Base-by-base conservation (phyloP, 1,140 invertebrate species). In the Heterodera carotae region DNA sequence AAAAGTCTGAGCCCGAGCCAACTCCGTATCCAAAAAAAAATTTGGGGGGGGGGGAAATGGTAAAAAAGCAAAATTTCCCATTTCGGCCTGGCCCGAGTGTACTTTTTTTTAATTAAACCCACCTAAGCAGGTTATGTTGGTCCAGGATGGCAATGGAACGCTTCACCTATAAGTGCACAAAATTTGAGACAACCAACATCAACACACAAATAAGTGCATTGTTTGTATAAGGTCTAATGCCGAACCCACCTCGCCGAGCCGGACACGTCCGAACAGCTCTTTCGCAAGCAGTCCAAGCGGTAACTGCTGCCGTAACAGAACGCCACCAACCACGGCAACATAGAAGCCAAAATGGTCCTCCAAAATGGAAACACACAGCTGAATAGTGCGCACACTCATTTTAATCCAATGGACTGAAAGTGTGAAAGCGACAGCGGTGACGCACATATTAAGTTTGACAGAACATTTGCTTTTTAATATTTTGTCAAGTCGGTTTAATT, bases 261-360 rank as follows among this genome's bases (percentile, higher is more conserved):
- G 33, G 34, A 31, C 25, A 7, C 25, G 22, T 62, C 59, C 72
- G 4, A 22, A 22, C 27, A 79, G 33, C 43, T 48, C 79, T 31
- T 60, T 48, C 18, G 56, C 33, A 33, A 79, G 34, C n/a, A 79
- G 33, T 31, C 18, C 33, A 34, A 79, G 48, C n/a, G 78, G 68
- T 22, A 80, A 66, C 31, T 59, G 34, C n/a, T 81, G 53, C 5
- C 59, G 62, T 22, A 82, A 68, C 27, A 82, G 56, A 22, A 69
- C 48, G 25, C 62, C 29, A 22, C 77, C 81, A 60, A 82, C 73
- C 48, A 22, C 31, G 0, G 78, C 27, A n/a, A 82, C 69, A 36
- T 82, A 82, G 27, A 75, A 82, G 31, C 81, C 82, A 69, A 82
- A 82, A 72, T 82, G 73, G 67, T 82, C 81, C 68, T 82, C 81